Base-by-base conservation (phyloP, 2,888 invertebrate species). In the Dromius quadrimaculatus region DNA sequence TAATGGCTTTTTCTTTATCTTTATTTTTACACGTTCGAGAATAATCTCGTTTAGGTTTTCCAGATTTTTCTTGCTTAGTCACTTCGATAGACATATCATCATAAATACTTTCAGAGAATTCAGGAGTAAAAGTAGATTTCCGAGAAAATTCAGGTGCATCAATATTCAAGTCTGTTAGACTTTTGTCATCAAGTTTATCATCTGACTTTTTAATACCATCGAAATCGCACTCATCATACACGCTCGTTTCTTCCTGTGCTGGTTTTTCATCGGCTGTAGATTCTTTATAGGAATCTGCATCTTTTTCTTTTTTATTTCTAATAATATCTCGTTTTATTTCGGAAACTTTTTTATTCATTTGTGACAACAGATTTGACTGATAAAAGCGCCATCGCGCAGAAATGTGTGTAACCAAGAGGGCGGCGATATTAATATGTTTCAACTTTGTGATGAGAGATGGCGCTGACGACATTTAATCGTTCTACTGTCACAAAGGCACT, bases 11-110 rank as follows among this genome's bases (percentile, higher is more conserved):
- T 76, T 78, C 84, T 84, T 86, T 83, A 83, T 82, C 82, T 74
- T 82, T 82, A 65, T 82, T 82, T 57, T 81, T 81, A 72, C 84
- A 83, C 15, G 80, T 82, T 6, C 89, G 81, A 0, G 89, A 88
- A 75, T 89, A 89, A 76, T 89, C 89, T 15, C 87, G 81, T 75
- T 86, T 88, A 74, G 86, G 86, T 77, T 87, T 88, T 0, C 88
- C 88, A 5, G 85, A 85, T 74, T 88, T 88, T 71, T 88, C 88
- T 74, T 87, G 85, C 79, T 87, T 87, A 11, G 85, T 83, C 32
- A 87, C 86, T 81, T 87, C 87, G 84, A 87, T 88, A 0, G 85
- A 86, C 0, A 87, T 83, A 72, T 88, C 88, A 72, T 88, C 88
- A 64, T 80, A 81, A 17, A 81, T 74, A 43, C 80, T 79, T 38